Percentiles rank a stretch among this genome's conserved stretches.
These are phyloP conservation scores for Maniola hyperantus DNA, from an alignment of 2,888 invertebrate species.

Conservation along the genomic window DNA sequence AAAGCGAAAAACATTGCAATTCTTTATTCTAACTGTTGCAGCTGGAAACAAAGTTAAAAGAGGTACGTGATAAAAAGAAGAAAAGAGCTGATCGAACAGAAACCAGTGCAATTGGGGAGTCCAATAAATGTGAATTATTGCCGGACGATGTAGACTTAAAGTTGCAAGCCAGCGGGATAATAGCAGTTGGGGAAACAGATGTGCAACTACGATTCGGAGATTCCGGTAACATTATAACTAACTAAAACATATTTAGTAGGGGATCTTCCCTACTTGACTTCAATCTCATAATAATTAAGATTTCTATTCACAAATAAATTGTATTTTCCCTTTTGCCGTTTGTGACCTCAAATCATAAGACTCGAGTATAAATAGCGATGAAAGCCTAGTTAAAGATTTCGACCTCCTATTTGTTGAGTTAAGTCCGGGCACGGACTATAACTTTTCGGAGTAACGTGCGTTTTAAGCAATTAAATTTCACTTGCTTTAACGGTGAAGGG, in stretches of 20 bases:
- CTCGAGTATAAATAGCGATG: too few relatives aligned
- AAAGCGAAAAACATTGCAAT: too few relatives aligned
- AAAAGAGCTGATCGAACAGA: conserved; percentile 47
- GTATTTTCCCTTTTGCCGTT: too few relatives aligned
- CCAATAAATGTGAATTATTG: conserved; percentile 46
- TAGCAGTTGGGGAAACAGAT: conserved; percentile 60
- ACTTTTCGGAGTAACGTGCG: too few relatives aligned
- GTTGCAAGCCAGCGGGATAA: conserved; percentile 58
- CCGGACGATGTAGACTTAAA: conserved; percentile 55
- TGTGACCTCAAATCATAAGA: too few relatives aligned
- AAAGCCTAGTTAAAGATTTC: too few relatives aligned
- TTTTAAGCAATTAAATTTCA: too few relatives aligned
- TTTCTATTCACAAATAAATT: too few relatives aligned
- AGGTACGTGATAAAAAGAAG: conserved; percentile 64
- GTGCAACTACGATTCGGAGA: conserved; percentile 56
- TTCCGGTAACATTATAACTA: conserved; percentile 48
- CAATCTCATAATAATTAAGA: too few relatives aligned
- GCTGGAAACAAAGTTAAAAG: conserved; percentile 69
- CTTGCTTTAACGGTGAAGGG: too few relatives aligned
- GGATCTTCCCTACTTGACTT: neutral
- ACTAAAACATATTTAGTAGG: neutral
- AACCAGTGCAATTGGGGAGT: conserved; percentile 26
- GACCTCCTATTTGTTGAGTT: too few relatives aligned
- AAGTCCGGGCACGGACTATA: too few relatives aligned
- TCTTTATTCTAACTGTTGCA: conserved; percentile 40